phyloP scores from a whole-genome alignment of 1,140 invertebrate species.

The Drosophila tani region DNA sequence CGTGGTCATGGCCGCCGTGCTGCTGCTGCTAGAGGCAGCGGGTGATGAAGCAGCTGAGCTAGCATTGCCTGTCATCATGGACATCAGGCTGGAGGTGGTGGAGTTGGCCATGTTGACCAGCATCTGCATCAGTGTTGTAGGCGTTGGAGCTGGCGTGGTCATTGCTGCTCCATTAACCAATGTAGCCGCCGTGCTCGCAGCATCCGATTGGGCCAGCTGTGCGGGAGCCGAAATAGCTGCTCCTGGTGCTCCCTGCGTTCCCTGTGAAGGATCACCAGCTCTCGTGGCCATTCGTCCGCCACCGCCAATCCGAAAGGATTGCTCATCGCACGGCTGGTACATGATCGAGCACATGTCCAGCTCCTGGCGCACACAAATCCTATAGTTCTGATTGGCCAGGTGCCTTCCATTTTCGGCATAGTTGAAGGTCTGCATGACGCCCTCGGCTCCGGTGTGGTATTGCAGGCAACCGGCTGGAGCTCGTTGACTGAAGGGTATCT shows the following conservation, averaged over 20 bases:
- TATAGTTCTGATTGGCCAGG: conserved; percentile 91
- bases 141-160: conserved; percentile 11
- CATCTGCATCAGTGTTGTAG: conserved; percentile 37
- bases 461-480: conserved; percentile 91
- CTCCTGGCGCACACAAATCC: conserved; percentile 91
- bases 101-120: conserved; percentile 36
- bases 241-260: background rate
- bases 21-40: conserved; percentile 10
- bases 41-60: conserved; percentile 1
- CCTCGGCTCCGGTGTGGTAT: conserved; percentile 88
- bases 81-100: conserved; percentile 27
- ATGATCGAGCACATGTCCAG: conserved; percentile 90
- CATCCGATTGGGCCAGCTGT: conserved; percentile 25
- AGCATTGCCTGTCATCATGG: conserved; percentile 35
- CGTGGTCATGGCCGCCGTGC: conserved; percentile 34
- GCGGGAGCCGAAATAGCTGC: background rate
- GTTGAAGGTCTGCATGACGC: conserved; percentile 89
- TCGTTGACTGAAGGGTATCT: conserved; percentile 90
- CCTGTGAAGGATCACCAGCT: background rate
- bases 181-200: background rate
- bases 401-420: conserved; percentile 92
- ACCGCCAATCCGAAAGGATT: conserved; percentile 91
- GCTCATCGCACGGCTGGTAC: conserved; percentile 90
- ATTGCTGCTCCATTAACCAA: conserved; percentile 3
- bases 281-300: conserved; percentile 30